Conservation (phyloP, 2,797 vertebrate species). For the Florisuga fusca region DNA sequence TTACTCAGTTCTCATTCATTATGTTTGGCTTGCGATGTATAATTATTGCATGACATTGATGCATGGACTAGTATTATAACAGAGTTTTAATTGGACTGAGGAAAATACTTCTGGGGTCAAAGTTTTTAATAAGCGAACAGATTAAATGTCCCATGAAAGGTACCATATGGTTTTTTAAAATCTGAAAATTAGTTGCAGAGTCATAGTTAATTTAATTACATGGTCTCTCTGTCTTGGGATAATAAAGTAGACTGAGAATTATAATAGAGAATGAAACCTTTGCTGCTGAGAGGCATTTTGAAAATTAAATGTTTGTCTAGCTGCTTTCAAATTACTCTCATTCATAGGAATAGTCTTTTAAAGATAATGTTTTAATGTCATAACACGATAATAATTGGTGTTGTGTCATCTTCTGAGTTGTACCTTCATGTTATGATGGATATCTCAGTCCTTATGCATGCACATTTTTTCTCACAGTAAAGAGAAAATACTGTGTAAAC, state of each 20-base stretch:
- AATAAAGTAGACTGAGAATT: conserved; percentile 50
- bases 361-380: not conserved
- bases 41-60: conserved; percentile 22
- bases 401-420: not conserved
- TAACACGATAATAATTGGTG: not conserved
- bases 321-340: conserved; percentile 33
- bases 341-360: not conserved
- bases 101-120: conserved; percentile 59
- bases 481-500: not conserved
- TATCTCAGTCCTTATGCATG: not conserved
- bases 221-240: conserved; percentile 47
- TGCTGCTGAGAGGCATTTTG: not conserved
- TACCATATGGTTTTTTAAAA: conserved; percentile 40
- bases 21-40: conserved; percentile 1
- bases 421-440: not conserved
- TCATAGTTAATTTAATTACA: conserved; percentile 77
- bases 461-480: not conserved
- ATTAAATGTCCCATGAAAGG: conserved; percentile 69
- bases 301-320: not conserved
- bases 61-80: conserved; percentile 1
- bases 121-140: conserved; percentile 66
- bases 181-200: conserved; percentile 70
- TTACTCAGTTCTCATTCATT: not conserved
- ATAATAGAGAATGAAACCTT: conserved; percentile 14
- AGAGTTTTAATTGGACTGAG: conserved; percentile 60